A percentile compares a stretch with the other conserved stretches of the same genome.
These are phyloP conservation scores for Actenoides hombroni DNA, from an alignment of 2,113 vertebrate genomes.

Conservation along the genomic window DNA sequence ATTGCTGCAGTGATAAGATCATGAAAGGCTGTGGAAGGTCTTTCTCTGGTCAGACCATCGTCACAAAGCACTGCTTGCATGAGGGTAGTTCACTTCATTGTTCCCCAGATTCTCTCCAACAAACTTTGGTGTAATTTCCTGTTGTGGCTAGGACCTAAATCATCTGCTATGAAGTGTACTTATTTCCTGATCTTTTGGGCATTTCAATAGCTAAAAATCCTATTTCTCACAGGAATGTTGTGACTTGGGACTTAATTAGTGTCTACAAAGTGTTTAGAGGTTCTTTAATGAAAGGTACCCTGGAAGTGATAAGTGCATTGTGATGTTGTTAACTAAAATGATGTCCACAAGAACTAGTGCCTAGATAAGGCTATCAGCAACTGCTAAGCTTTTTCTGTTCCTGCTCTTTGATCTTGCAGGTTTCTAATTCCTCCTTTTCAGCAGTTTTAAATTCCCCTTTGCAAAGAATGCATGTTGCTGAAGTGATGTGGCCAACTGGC, in stretches of 20 bases:
- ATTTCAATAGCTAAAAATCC: background rate
- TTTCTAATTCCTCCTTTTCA: background rate
- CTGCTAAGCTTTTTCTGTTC: background rate
- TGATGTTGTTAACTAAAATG: background rate
- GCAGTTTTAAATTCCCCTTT: background rate
- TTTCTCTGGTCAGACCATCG: background rate
- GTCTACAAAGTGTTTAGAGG: background rate
- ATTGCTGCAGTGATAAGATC: background rate
- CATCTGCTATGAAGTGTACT: background rate
- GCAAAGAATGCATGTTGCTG: background rate
- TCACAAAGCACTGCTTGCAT: background rate
- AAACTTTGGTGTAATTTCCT: background rate
- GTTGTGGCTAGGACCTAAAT: background rate
- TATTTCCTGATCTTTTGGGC: background rate
- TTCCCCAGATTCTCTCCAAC: background rate
- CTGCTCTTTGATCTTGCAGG: conserved; percentile 8
- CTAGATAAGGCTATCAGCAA: background rate
- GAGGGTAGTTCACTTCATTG: background rate
- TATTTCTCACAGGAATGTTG: background rate
- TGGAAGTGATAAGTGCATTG: background rate
- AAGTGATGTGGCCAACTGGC: background rate
- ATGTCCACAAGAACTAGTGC: background rate
- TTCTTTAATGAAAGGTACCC: background rate
- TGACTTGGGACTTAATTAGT: background rate
- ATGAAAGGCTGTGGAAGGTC: background rate